Evolutionary conservation across 2,888 invertebrate species (phyloP).

Genomic region (Molorchus minor): DNA sequence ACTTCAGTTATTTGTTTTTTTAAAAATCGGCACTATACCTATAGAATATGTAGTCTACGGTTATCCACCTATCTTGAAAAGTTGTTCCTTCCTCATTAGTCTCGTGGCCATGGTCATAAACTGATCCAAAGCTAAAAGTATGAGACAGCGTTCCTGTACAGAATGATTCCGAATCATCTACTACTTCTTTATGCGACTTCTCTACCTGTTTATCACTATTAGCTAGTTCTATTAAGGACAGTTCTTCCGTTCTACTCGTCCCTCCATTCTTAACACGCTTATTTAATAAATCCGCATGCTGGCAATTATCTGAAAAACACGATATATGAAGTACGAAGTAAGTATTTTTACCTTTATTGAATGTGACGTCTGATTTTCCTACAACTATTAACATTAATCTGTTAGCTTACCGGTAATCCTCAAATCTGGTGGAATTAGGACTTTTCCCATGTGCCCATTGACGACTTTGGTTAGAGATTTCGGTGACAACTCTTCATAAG

Average conservation of each 20-base stretch:
- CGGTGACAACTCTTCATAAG: slow-evolving; percentile 59
- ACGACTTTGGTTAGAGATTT: slow-evolving; percentile 38
- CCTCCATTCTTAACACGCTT: slow-evolving; percentile 41
- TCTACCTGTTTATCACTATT: slow-evolving; percentile 39
- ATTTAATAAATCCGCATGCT: slow-evolving; percentile 53
- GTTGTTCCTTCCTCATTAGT: slow-evolving; percentile 74
- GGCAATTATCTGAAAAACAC: slow-evolving; percentile 54
- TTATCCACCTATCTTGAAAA: slow-evolving; percentile 77
- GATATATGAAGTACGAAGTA: too few species aligned
- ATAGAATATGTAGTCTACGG: slow-evolving; percentile 93
- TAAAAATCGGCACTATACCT: slow-evolving; percentile 64
- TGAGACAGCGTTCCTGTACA: slow-evolving; percentile 73
- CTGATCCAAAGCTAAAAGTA: slow-evolving; percentile 73
- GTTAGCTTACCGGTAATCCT: slow-evolving; percentile 63
- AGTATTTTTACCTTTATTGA: not conserved
- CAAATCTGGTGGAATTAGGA: slow-evolving; percentile 56
- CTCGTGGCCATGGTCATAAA: slow-evolving; percentile 69
- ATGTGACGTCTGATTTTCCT: not conserved
- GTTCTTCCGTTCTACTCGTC: slow-evolving; percentile 47
- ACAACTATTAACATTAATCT: not conserved
- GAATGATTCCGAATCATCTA: slow-evolving; percentile 62
- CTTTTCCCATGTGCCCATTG: slow-evolving; percentile 44
- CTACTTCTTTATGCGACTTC: not conserved
- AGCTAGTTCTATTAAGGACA: slow-evolving; percentile 54
- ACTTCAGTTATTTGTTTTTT: not conserved